A percentile compares a stretch with the other conserved stretches of the same genome.
Evolutionary conservation across 35 echinoderm and acorn worm genomes (phyloP).

Genomic region (Strongylocentrotus purpuratus): DNA sequence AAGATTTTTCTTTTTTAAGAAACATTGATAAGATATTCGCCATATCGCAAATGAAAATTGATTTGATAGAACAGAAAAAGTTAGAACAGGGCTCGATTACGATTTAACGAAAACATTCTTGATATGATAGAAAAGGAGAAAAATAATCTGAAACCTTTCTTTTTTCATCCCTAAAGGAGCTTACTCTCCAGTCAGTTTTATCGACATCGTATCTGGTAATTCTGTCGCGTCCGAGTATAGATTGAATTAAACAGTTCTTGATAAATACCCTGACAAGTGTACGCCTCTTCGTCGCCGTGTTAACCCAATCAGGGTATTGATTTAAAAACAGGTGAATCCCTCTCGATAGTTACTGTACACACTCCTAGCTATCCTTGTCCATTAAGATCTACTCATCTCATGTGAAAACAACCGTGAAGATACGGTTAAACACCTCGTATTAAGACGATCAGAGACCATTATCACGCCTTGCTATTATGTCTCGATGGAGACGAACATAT

Average conservation of each 20-base stretch:
- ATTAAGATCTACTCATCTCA: not conserved
- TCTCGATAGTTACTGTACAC: not conserved
- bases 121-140: not conserved
- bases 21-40: too few species aligned
- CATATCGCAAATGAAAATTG: not conserved
- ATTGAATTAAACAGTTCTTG: not conserved
- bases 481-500: too few species aligned
- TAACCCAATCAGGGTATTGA: not conserved
- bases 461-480: too few species aligned
- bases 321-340: slow-evolving; percentile 9
- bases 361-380: not conserved
- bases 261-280: not conserved
- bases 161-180: not conserved
- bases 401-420: too few species aligned
- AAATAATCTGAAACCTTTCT: not conserved
- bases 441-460: too few species aligned
- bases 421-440: too few species aligned
- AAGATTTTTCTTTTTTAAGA: too few species aligned
- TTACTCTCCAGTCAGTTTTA: not conserved
- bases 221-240: not conserved
- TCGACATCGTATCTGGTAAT: not conserved
- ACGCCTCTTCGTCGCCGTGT: not conserved
- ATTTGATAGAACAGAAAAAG: not conserved
- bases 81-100: not conserved
- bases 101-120: not conserved